phyloP scores from a whole-genome alignment of 2,888 invertebrate genomes.

The Onthophagus sagittarius region DNA sequence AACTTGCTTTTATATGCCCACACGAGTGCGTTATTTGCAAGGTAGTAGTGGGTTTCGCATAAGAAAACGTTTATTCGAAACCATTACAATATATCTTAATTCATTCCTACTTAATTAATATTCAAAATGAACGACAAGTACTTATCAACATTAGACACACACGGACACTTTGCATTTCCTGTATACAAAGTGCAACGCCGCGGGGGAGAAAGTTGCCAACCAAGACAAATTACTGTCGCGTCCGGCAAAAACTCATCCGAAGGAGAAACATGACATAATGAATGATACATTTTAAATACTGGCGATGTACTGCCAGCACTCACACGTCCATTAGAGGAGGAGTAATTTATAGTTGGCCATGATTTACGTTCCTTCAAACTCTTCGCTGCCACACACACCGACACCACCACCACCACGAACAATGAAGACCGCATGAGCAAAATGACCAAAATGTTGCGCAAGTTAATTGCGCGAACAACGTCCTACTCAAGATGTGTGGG shows the following conservation, averaged over 20 bases:
- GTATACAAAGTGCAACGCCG: neutral
- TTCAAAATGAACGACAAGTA: too few relatives aligned
- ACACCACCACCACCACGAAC: neutral
- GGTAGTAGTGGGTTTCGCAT: neutral
- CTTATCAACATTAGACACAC: neutral
- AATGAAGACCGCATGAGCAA: neutral
- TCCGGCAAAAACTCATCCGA: neutral
- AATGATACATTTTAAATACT: neutral
- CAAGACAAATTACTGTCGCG: neutral
- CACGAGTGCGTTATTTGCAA: neutral
- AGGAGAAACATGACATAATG: neutral
- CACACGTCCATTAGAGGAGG: neutral
- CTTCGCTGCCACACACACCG: neutral
- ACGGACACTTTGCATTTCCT: neutral
- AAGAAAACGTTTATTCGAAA: neutral
- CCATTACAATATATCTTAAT: neutral
- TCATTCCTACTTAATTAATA: neutral
- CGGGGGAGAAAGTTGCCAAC: neutral
- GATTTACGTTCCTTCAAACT: neutral
- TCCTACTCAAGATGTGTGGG: neutral
- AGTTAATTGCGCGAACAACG: neutral
- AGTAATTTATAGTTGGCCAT: neutral
- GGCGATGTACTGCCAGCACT: neutral
- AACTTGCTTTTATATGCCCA: neutral
- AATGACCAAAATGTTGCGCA: neutral